These are phyloP conservation scores for Barnardius zonarius DNA, from an alignment of 2,113 vertebrate species.

Conservation along the genomic window DNA sequence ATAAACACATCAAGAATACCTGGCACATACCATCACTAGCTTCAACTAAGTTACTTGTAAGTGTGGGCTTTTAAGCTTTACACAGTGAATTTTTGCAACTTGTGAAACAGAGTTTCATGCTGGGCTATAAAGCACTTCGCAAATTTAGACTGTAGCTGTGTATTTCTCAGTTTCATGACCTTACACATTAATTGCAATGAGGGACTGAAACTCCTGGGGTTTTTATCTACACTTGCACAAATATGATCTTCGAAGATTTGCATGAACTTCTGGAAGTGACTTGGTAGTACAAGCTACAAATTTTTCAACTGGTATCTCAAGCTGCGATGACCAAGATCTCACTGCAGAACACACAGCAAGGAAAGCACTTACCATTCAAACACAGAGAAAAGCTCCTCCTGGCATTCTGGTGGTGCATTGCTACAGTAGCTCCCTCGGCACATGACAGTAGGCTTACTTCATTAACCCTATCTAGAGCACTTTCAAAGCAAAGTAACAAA, in stretches of 20 bases:
- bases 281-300: background rate
- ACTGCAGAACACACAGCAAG: background rate
- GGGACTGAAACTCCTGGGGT: background rate
- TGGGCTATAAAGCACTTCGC: background rate
- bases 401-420: background rate
- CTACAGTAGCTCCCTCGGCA: background rate
- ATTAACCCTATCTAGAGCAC: background rate
- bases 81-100: background rate
- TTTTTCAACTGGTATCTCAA: background rate
- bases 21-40: background rate
- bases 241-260: background rate
- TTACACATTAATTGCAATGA: background rate
- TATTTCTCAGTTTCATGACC: background rate
- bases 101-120: background rate
- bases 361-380: background rate
- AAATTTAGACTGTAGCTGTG: background rate
- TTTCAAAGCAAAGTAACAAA: background rate
- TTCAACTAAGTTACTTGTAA: conserved; percentile 1
- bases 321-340: background rate
- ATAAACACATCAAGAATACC: conserved; percentile 23
- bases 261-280: background rate
- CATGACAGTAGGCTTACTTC: background rate
- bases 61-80: background rate
- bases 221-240: background rate
- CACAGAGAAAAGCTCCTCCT: background rate